Conservation (phyloP, 2,113 vertebrate species). For the Mesembrinibis cayennensis region DNA sequence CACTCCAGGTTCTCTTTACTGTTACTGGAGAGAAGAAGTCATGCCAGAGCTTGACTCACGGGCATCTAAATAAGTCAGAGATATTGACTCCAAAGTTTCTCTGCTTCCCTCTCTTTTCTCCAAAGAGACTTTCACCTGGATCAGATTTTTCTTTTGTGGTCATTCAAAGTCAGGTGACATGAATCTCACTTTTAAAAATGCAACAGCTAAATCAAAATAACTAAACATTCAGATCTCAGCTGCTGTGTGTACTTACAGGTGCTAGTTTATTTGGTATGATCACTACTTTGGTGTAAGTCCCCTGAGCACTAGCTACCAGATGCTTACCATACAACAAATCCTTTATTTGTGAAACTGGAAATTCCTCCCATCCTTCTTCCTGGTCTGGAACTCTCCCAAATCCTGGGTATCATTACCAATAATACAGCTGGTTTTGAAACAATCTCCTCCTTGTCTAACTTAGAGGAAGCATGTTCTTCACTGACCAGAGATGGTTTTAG, state of each 20-base stretch:
- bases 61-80: background rate
- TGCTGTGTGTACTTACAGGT: background rate
- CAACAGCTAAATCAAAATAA: background rate
- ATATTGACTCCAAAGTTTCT: background rate
- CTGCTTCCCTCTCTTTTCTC: background rate
- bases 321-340: background rate
- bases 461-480: background rate
- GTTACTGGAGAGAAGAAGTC: background rate
- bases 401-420: background rate
- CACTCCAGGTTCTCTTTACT: background rate
- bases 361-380: background rate
- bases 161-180: background rate
- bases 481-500: background rate
- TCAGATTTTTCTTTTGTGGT: background rate
- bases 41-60: background rate
- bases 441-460: background rate
- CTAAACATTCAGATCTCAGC: background rate
- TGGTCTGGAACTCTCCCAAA: background rate
- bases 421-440: background rate
- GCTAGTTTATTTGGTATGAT: background rate
- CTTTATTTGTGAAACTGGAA: background rate
- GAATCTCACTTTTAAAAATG: background rate
- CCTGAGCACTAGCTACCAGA: background rate
- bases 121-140: background rate
- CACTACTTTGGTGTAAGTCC: background rate